Evolutionary conservation across 2,888 invertebrate genomes (phyloP), one percentile per base, ranked within the genome.

Genomic region (Nomada flava): DNA sequence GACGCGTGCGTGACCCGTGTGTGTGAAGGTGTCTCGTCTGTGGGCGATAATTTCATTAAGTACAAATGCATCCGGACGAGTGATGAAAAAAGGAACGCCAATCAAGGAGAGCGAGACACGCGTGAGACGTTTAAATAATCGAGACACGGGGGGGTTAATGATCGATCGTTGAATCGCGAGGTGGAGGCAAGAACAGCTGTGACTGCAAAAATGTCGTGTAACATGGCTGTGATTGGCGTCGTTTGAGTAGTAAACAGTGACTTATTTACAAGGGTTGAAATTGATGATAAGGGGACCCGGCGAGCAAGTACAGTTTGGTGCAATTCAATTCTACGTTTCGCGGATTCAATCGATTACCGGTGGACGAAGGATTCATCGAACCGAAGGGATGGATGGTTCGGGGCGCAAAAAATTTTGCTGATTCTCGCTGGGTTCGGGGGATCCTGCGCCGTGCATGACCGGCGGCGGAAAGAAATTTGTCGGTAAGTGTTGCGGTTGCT

Each of bases 181-280:
- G 18, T 23, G 26, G 50, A 53, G n/a, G 60, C 59, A 57, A 10
- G 20, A 20, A 74, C 50, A 60, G 50, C 55, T 57, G 59, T 36
- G 2, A 10, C 4, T 13, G 29, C 47, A 15, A n/a, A 23, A 53
- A 44, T 29, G 20, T 20, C 15, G 47, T 26, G 86, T 89, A 91
- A 90, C 90, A 92, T 92, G 92, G 91, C 91, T 89, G 91, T 90
- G 91, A 90, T 89, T 86, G 82, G 85, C 83, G 83, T 70, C 76
- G 69, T 63, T 68, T 29, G 44, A 69, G 11, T 62, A 44, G 65
- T 60, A 70, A 69, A 71, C 55, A 74, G 13, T 86, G 86, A 86
- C 63, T 60, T 47, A 53, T 64, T 64, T 59, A 9, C 44, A 11
- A n/a, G 5, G 3, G 1, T 4, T 26, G 2, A 7, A 23, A 26